Conservation (phyloP, 2,113 vertebrate species). For the Caracal caracal region DNA sequence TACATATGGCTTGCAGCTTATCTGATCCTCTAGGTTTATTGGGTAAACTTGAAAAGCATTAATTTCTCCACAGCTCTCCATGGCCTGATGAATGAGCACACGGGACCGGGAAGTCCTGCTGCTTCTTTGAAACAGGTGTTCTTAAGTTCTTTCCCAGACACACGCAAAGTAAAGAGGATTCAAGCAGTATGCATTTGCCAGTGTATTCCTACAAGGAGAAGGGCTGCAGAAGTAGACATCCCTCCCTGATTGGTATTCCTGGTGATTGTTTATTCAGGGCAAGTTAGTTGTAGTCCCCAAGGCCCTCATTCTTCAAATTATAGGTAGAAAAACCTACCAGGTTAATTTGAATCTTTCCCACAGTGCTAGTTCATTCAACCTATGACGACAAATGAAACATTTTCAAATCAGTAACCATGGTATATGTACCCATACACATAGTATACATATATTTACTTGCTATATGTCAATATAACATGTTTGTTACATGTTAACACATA, state of each 20-base stretch:
- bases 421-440: not conserved
- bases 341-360: not conserved
- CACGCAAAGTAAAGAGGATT: not conserved
- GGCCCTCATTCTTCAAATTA: constrained; percentile 1
- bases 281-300: not conserved
- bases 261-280: not conserved
- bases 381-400: not conserved
- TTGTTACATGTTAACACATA: not conserved
- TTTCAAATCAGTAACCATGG: not conserved
- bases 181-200: not conserved
- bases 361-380: not conserved
- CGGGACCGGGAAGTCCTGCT: not conserved
- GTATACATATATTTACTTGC: not conserved
- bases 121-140: not conserved
- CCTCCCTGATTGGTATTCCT: not conserved
- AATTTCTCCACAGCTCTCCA: not conserved
- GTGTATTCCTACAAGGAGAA: not conserved
- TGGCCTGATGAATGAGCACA: not conserved
- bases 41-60: constrained; percentile 17
- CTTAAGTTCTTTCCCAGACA: not conserved
- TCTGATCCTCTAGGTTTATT: constrained; percentile 25
- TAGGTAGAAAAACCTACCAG: not conserved
- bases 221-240: not conserved
- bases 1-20: constrained; percentile 43
- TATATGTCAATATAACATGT: not conserved